Conservation (phyloP, 2,888 invertebrate genomes). For the Caenorhabditis becei region DNA sequence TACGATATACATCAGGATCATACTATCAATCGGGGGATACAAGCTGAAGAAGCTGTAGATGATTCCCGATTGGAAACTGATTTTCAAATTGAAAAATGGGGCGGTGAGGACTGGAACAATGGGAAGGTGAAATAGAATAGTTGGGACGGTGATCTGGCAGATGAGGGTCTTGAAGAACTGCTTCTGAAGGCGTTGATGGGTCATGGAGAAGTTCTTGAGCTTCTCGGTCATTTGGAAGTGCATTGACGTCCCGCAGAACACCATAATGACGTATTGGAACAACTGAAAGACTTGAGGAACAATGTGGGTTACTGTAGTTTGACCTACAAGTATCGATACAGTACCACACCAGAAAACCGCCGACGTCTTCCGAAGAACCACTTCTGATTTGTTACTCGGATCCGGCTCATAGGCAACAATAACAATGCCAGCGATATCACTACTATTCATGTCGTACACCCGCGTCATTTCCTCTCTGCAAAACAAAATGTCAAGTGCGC, state of each 20-base stretch:
- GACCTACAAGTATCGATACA: conserved; percentile 12
- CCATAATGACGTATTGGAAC: conserved; percentile 28
- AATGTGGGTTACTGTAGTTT: neutral
- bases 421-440: conserved; percentile 34
- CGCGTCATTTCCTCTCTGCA: conserved; percentile 24
- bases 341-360: conserved; percentile 42
- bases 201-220: conserved; percentile 34
- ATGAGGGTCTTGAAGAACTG: conserved; percentile 43
- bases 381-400: neutral
- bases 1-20: conserved; percentile 35
- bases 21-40: conserved; percentile 36
- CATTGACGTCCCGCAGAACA: conserved; percentile 33
- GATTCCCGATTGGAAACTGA: conserved; percentile 42
- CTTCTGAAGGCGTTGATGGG: conserved; percentile 40
- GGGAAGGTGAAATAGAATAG: conserved; percentile 34
- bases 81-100: conserved; percentile 26
- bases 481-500: neutral
- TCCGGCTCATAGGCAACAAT: conserved; percentile 43
- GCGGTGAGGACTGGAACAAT: conserved; percentile 31
- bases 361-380: conserved; percentile 16
- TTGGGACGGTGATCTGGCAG: conserved; percentile 30
- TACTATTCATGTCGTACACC: conserved; percentile 28
- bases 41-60: conserved; percentile 46
- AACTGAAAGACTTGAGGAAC: conserved; percentile 3
- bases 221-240: conserved; percentile 35